These are phyloP conservation scores for Protonemura montana DNA, from an alignment of 2,888 invertebrate species.

Conservation along the genomic window DNA sequence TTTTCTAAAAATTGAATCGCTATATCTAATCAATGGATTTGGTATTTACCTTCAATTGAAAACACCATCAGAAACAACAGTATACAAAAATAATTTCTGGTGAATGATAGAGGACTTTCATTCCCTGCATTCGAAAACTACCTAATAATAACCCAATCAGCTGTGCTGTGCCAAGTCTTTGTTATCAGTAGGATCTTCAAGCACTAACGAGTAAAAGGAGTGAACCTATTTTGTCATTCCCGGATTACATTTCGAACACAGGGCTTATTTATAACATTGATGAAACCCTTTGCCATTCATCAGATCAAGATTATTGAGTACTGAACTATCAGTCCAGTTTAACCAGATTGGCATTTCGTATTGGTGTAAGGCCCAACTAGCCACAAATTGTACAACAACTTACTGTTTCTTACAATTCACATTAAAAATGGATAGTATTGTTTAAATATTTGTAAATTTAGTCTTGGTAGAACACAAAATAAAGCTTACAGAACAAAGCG, in stretches of 20 bases:
- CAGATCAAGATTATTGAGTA: background rate
- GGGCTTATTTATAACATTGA: background rate
- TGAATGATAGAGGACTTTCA: background rate
- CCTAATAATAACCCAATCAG: too few relatives aligned
- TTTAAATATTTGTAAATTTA: background rate
- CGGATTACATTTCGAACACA: too few relatives aligned
- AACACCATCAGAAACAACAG: background rate
- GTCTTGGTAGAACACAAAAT: background rate
- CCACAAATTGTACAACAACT: background rate
- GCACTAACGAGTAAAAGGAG: too few relatives aligned
- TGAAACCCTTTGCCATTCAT: background rate
- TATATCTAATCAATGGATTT: background rate
- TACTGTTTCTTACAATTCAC: background rate
- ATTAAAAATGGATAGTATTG: background rate
- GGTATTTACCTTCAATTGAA: background rate
- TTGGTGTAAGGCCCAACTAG: background rate
- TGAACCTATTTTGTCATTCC: too few relatives aligned
- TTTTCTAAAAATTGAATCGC: background rate
- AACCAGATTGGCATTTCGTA: too few relatives aligned
- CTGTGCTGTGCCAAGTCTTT: too few relatives aligned
- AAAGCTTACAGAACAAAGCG: background rate
- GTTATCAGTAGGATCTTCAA: too few relatives aligned
- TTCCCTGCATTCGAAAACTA: background rate
- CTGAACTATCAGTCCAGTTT: background rate
- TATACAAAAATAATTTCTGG: background rate